These are phyloP conservation scores for Acanthopagrus latus DNA, from an alignment of 2,797 vertebrate genomes.

Conservation along the genomic window DNA sequence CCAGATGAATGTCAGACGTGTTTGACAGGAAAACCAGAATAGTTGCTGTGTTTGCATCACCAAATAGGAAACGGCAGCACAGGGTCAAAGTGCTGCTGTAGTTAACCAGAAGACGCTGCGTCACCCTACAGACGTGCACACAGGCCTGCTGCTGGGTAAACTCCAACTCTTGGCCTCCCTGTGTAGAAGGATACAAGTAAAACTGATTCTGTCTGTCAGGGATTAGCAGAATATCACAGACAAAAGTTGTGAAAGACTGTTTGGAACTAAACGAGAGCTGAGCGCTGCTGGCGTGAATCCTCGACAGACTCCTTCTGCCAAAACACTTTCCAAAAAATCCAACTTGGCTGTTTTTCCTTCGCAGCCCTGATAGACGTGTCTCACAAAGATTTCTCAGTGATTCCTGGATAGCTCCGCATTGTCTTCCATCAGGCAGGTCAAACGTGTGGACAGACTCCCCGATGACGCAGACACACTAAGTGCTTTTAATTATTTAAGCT, in stretches of 20 bases:
- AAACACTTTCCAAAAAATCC: neutral
- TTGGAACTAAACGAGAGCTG: slow-evolving; percentile 19
- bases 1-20: neutral
- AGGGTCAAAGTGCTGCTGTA: neutral
- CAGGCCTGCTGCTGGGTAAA: neutral
- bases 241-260: slow-evolving; percentile 11
- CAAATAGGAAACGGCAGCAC: neutral
- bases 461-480: slow-evolving; percentile 68
- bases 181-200: neutral
- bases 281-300: slow-evolving; percentile 15
- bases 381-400: slow-evolving; percentile 31
- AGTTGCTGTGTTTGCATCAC: neutral
- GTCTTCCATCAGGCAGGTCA: slow-evolving; percentile 60
- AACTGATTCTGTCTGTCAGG: slow-evolving; percentile 12
- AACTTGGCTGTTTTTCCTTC: slow-evolving; percentile 4
- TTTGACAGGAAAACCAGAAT: neutral
- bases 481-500: slow-evolving; percentile 80
- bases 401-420: slow-evolving; percentile 18
- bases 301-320: slow-evolving; percentile 11
- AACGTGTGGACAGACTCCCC: slow-evolving; percentile 56
- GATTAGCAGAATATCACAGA: slow-evolving; percentile 24
- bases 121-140: neutral
- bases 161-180: slow-evolving; percentile 13
- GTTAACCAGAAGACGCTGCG: neutral
- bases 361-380: neutral